Conservation (phyloP, 1,140 invertebrate species). For the Sarcophaga bullata region DNA sequence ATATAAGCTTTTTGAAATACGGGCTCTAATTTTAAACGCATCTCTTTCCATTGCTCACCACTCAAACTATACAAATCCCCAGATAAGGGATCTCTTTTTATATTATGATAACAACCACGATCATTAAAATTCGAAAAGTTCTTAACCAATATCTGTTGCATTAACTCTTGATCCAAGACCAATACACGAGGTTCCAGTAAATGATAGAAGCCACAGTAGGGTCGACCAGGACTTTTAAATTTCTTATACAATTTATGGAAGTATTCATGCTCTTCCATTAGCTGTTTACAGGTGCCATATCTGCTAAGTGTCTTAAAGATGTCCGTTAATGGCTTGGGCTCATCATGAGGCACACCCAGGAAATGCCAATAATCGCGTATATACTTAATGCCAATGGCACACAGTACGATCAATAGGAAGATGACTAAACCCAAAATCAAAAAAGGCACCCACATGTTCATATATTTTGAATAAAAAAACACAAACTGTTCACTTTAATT, state of each 20-base stretch:
- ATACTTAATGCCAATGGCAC: constrained; percentile 54
- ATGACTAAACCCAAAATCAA: constrained; percentile 46
- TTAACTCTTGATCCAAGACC: constrained; percentile 68
- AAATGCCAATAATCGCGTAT: constrained; percentile 61
- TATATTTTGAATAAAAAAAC: background rate
- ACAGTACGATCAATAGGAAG: constrained; percentile 50
- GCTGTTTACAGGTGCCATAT: constrained; percentile 45
- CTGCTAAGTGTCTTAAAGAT: constrained; percentile 48
- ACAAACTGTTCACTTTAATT: constrained; percentile 10
- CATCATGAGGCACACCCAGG: constrained; percentile 57
- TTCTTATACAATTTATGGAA: constrained; percentile 53
- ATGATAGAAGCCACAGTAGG: constrained; percentile 61
- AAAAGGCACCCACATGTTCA: constrained; percentile 36
- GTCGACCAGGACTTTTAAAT: constrained; percentile 57
- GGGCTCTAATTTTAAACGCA: constrained; percentile 72
- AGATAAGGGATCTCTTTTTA: constrained; percentile 68
- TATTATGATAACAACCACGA: constrained; percentile 68
- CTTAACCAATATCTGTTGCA: constrained; percentile 70
- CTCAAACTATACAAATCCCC: constrained; percentile 68
- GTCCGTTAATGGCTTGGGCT: constrained; percentile 55
- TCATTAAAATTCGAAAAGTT: constrained; percentile 71
- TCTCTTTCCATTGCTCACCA: constrained; percentile 71
- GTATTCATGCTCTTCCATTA: constrained; percentile 53
- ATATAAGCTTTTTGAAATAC: constrained; percentile 73
- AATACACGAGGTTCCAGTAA: constrained; percentile 56